Evolutionary conservation across 2,888 invertebrate genomes (phyloP), one percentile per base, ranked within the genome.

Genomic region (Sarcophaga rosellei): DNA sequence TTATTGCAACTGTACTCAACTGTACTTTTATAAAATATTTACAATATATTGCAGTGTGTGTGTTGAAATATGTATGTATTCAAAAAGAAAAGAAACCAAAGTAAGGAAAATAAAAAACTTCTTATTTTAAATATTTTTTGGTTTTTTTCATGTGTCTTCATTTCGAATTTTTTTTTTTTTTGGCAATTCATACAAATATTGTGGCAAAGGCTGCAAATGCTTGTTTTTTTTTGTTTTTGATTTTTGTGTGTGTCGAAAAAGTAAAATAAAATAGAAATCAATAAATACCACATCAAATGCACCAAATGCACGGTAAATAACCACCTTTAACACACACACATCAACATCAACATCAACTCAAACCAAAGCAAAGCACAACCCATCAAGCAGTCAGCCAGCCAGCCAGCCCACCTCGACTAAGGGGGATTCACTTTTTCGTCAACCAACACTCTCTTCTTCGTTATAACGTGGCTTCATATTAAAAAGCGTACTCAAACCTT

Each of bases 231-330:
- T 53, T 47, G 47, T 47, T 47, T 15, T 47, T 47, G 47, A 61
- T 76, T 68, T 47, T 35, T 35, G 35, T 35, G 35, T 35, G 8
- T 69, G 53, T 35, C 77, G 44, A 78, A 83, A 80, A 81, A 47
- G 45, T 68, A 79, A 86, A 82, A 82, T 79, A 86, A 86, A 86
- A 86, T 82, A 82, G 79, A 86, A 86, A 86, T 86, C 85, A 86
- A 86, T 86, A 86, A 86, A 86, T 86, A 86, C 85, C 85, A 86
- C 85, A 86, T 85, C 85, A 86, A 82, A 85, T 82, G 79, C 85
- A 79, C 23, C 85, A 82, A 76, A 53, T 15, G 75, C 74, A 79
- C 85, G 57, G 75, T 20, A 81, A 76, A 81, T 84, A 81, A 76
- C 85, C 81, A 85, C 77, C 85, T 85, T 74, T 69, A 35, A 20